Conservation (phyloP, 1,140 invertebrate genomes). For the Bathynomus jamesi region DNA sequence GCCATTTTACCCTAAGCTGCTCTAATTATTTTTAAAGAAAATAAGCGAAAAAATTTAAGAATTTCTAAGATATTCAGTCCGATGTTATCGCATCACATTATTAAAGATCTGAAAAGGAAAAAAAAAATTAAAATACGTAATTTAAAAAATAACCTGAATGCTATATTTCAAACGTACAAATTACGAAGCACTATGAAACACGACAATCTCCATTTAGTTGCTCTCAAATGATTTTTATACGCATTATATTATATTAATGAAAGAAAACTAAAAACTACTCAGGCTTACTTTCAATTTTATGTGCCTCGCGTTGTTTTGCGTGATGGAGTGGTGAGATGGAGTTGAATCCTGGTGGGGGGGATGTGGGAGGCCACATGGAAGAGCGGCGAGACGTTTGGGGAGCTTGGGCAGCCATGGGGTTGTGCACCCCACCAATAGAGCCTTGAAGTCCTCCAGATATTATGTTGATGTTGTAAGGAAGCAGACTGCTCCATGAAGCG, state of each 20-base stretch:
- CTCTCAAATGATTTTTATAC: too few relatives aligned
- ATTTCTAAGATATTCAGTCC: too few relatives aligned
- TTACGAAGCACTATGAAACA: background rate
- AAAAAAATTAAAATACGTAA: background rate
- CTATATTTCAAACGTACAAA: too few relatives aligned
- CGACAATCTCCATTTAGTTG: too few relatives aligned
- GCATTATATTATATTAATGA: too few relatives aligned
- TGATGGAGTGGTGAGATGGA: slow-evolving; percentile 33
- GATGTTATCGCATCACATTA: background rate
- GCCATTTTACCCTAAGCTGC: too few relatives aligned
- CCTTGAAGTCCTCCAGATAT: slow-evolving; percentile 22
- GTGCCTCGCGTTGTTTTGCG: slow-evolving; percentile 29
- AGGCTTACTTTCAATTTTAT: slow-evolving; percentile 33
- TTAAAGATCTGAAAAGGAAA: background rate
- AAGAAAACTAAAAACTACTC: background rate
- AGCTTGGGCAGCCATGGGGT: background rate
- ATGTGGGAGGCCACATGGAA: slow-evolving; percentile 34
- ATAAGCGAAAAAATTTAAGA: too few relatives aligned
- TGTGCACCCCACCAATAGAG: slow-evolving; percentile 18
- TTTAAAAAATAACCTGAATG: too few relatives aligned
- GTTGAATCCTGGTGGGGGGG: slow-evolving; percentile 36
- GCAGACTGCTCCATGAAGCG: slow-evolving; percentile 1
- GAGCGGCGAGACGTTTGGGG: background rate
- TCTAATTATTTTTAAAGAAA: too few relatives aligned
- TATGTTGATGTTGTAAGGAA: background rate